Base-by-base conservation (phyloP, 1,140 invertebrate species). In the Neocloeon triangulifer region DNA sequence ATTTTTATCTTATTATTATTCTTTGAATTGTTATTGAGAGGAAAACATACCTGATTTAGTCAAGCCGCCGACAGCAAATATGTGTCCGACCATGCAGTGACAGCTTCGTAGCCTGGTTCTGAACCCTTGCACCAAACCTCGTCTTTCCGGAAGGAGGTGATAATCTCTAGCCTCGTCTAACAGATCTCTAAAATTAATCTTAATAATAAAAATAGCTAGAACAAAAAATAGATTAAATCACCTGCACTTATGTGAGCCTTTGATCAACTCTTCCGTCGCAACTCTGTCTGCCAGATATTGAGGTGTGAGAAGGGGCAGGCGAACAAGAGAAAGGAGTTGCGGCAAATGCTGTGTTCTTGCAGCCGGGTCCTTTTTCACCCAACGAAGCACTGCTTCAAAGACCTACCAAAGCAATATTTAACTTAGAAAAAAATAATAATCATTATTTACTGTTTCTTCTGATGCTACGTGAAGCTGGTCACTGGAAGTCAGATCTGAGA, bases 11-110 rank as follows among this genome's bases (percentile, higher is more conserved):
- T 9, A n/a, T n/a, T n/a, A n/a, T n/a, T n/a, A n/a, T n/a, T 1
- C 6, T 37, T 33, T 15, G n/a, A n/a, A 15, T n/a, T n/a, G n/a
- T n/a, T n/a, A 19, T 31, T 19, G 9, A 13, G 10, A 33, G 6
- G 25, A 7, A 33, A 30, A 29, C 31, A 41, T 48, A 67, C 64
- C 73, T 42, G 70, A 76, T 48, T 80, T 81, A 20, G 78, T 81
- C 8, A 86, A 51, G 5, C 81, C 81, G 10, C 82, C 84, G 35
- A 91, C 78, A 36, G 80, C 82, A 55, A 79, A 88, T 37, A 91
- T 84, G 41, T 80, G 66, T 1, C 81, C 82, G 36, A 63, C 60
- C 9, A 69, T 56, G 45, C 69, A 71, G 43, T 77, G 73, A 43
- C 74, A 76, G 39, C 69, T 70, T 19, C 82, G 56, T 19, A 79